phyloP scores from a whole-genome alignment of 2,113 vertebrate genomes.

The Echinops telfairi region DNA sequence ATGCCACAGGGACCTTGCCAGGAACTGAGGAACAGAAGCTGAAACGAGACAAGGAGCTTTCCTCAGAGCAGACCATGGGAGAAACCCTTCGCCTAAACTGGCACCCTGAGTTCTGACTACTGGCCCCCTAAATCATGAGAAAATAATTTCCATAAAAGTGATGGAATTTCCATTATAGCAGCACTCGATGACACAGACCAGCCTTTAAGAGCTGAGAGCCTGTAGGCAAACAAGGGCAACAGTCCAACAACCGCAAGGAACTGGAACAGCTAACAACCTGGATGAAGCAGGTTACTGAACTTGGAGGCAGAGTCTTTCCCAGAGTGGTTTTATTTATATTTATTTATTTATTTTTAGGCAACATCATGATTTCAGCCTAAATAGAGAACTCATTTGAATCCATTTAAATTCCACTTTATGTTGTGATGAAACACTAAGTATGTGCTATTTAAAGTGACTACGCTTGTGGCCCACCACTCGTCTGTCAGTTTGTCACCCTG shows the following conservation, averaged over 20 bases:
- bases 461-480: too few relatives aligned
- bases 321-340: not conserved
- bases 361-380: not conserved
- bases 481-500: too few relatives aligned
- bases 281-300: not conserved
- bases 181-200: not conserved
- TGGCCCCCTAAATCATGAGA: not conserved
- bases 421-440: not conserved
- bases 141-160: not conserved
- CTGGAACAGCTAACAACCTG: not conserved
- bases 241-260: not conserved
- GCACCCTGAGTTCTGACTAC: not conserved
- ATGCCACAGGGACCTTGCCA: not conserved
- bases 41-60: not conserved
- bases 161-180: not conserved
- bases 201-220: not conserved
- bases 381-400: not conserved
- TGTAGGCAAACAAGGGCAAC: not conserved
- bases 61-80: not conserved
- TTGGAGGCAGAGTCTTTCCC: not conserved
- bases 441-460: not conserved
- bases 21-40: not conserved
- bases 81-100: not conserved
- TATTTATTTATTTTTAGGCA: too few relatives aligned
- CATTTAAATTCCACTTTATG: not conserved